Evolutionary conservation across 64 coral and sea anemone genomes (phyloP), one percentile per base, ranked within the genome.

Genomic region (Acropora yongei): DNA sequence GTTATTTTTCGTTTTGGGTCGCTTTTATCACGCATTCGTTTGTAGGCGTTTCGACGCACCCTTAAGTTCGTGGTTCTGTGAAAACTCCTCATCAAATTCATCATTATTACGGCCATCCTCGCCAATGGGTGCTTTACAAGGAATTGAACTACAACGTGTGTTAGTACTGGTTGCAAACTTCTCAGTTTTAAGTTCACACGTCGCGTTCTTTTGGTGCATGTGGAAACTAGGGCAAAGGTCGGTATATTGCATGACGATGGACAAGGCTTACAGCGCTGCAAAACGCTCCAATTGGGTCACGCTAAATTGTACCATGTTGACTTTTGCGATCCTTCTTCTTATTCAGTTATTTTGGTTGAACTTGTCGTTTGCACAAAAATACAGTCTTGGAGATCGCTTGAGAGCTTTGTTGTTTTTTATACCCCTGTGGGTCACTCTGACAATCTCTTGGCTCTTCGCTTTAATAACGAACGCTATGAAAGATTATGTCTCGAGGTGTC

Each of bases 141-240:
- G 57, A 82, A 18, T 86, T 81, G 75, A 92, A 3, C 41, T 86
- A 40, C 39, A 61, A 16, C 67, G 41, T 30, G 10, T 87, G 86
- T 61, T 79, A 57, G 58, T 40, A 44, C 44, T 86, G 80, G 60
- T 83, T 48, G 44, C 47, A 63, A 61, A 85, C 43, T 51, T 88
- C 2, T 46, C 88, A 49, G 80, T 72, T 11, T 80, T 91, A 3
- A 10, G 84, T 19, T 95, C 88, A 17, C 81, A 95, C 45, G 66
- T 76, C 19, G 40, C 89, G 3, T 95, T 95, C 84, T 74, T 91
- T 57, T 91, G 93, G 88, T 30, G 30, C 30, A 30, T 30, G 30
- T 30, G 30, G 30, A 30, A 30, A 30, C 30, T 30, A 30, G 30
- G 30, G 30, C 30, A 30, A 30, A 30, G 30, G 30, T 30, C 30